Conservation (phyloP, 2,113 vertebrate species). For the Nothobranchius kuhntae region DNA sequence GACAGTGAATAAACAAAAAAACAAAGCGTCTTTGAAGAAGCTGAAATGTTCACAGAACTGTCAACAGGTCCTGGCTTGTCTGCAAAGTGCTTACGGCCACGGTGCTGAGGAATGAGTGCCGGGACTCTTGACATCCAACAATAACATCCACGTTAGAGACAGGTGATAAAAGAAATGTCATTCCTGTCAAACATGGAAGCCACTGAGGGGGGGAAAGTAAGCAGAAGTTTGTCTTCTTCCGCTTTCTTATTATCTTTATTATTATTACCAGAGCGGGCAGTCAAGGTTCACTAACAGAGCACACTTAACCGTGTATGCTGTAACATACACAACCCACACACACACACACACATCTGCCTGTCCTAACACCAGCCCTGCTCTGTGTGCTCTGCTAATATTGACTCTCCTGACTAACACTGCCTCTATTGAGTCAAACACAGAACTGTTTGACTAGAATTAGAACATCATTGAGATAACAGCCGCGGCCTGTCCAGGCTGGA, state of each 20-base stretch:
- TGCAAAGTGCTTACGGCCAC: conserved; percentile 20
- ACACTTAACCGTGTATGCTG: conserved; percentile 60
- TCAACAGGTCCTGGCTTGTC: conserved; percentile 51
- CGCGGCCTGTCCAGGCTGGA: conserved; percentile 72
- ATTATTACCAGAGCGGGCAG: conserved; percentile 59
- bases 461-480: conserved; percentile 84
- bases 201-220: conserved; percentile 52
- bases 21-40: conserved; percentile 21
- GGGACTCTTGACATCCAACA: conserved; percentile 43
- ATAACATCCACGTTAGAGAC: conserved; percentile 55
- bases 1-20: conserved; percentile 49
- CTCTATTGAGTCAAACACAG: conserved; percentile 87
- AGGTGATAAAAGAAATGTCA: conserved; percentile 59
- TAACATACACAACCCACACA: conserved; percentile 64
- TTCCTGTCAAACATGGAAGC: conserved; percentile 53
- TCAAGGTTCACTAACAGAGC: conserved; percentile 74
- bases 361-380: conserved; percentile 80
- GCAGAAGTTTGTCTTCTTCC: conserved; percentile 56
- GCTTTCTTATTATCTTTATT: conserved; percentile 71
- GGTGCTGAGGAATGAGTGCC: conserved; percentile 22
- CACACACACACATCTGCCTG: conserved; percentile 71
- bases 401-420: conserved; percentile 88
- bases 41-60: conserved; percentile 27
- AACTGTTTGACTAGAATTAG: conserved; percentile 86
- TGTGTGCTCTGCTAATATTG: conserved; percentile 97